phyloP scores from a whole-genome alignment of 1,140 invertebrate species.

The Arion vulgaris region DNA sequence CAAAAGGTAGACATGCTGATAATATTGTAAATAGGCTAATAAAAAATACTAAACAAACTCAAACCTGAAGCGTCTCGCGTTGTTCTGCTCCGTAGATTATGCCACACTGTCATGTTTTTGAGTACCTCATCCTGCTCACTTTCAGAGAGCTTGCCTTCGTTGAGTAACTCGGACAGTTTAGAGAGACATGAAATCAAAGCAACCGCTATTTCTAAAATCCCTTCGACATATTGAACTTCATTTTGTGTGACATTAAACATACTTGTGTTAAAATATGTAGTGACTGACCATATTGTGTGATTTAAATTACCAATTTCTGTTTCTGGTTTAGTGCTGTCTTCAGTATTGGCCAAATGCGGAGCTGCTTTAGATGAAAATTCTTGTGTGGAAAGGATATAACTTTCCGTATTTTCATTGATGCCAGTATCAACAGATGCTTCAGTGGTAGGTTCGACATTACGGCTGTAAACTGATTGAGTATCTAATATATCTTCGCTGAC shows the following conservation, averaged over 20 bases:
- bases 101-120: background rate
- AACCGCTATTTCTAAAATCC: background rate
- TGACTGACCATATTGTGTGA: background rate
- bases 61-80: background rate
- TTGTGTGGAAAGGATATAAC: background rate
- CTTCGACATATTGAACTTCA: background rate
- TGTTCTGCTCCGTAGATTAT: background rate
- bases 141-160: background rate
- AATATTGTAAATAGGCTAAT: too few relatives aligned
- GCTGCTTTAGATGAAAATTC: background rate
- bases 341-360: background rate
- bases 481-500: background rate
- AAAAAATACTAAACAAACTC: too few relatives aligned
- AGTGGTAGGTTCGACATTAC: background rate
- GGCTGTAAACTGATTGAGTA: background rate
- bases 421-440: background rate
- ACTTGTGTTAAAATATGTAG: background rate
- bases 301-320: background rate
- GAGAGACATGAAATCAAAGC: background rate
- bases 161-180: background rate
- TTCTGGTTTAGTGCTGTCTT: background rate
- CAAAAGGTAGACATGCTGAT: too few relatives aligned
- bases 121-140: background rate
- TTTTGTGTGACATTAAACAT: background rate
- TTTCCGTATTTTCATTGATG: background rate